A percentile compares a stretch with the other conserved stretches of the same genome.
phyloP scores from a whole-genome alignment of 2,113 vertebrate genomes.

The Laterallus jamaicensis region DNA sequence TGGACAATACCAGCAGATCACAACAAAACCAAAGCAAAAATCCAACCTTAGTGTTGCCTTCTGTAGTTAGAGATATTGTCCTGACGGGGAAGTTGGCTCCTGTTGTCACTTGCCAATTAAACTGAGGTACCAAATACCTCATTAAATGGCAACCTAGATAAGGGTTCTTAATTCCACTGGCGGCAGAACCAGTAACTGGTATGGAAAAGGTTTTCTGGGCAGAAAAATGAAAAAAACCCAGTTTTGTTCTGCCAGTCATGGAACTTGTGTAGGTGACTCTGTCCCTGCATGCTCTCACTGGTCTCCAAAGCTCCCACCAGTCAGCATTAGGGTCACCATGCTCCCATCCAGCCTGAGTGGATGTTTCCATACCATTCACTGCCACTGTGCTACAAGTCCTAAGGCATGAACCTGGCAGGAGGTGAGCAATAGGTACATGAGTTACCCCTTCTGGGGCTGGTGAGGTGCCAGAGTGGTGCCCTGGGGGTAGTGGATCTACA shows the following conservation, averaged over 20 bases:
- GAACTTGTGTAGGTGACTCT: background rate
- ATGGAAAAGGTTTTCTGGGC: background rate
- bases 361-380: background rate
- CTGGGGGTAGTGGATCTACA: background rate
- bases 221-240: background rate
- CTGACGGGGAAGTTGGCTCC: background rate
- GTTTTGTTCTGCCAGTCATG: background rate
- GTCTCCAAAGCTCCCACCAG: background rate
- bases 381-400: background rate
- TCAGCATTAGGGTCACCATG: fast-evolving
- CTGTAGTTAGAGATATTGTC: background rate
- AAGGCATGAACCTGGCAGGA: background rate
- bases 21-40: background rate
- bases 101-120: background rate
- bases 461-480: background rate
- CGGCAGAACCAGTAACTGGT: background rate
- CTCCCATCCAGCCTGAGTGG: background rate
- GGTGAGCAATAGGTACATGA: background rate
- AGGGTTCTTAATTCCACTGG: background rate
- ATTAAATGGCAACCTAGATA: background rate
- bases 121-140: background rate
- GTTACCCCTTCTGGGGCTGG: background rate
- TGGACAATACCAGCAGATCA: background rate
- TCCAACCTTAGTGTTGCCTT: background rate
- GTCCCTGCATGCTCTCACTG: background rate